A percentile compares a stretch with the other conserved stretches of the same genome.
These are phyloP conservation scores for Laterallus jamaicensis DNA, from an alignment of 2,113 vertebrate species.

Conservation along the genomic window DNA sequence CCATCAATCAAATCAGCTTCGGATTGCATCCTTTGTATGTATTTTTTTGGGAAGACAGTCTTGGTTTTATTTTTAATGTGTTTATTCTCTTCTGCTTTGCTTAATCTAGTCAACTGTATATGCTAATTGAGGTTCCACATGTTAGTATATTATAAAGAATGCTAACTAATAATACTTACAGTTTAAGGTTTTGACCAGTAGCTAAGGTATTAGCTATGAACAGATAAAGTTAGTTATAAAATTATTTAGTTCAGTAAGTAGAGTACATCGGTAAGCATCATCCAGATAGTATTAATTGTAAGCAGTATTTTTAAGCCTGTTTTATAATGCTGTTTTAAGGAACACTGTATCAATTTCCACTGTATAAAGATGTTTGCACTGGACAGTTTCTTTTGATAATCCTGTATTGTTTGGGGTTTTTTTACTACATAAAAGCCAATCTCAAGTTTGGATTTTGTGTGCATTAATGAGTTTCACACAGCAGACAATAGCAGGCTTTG, in stretches of 20 bases:
- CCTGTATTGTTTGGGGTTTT: conserved; percentile 40
- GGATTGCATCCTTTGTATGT: background rate
- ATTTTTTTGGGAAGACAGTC: background rate
- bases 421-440: conserved; percentile 70
- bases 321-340: conserved; percentile 17
- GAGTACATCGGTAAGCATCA: background rate
- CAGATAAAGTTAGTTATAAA: conserved; percentile 43
- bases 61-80: background rate
- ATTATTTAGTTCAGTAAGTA: conserved; percentile 37
- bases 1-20: background rate
- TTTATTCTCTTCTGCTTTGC: background rate
- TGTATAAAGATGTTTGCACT: conserved; percentile 63
- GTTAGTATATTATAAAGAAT: conserved; percentile 1
- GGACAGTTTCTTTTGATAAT: conserved; percentile 43
- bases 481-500: background rate
- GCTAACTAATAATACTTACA: conserved; percentile 74
- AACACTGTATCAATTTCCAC: conserved; percentile 16
- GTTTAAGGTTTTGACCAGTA: conserved; percentile 39
- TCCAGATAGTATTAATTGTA: background rate
- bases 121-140: conserved; percentile 1
- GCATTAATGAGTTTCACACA: background rate
- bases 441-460: background rate
- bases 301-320: background rate
- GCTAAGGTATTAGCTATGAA: conserved; percentile 39
- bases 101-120: background rate